Evolutionary conservation across 2,888 invertebrate genomes (phyloP), one percentile per base, ranked within the genome.

Genomic region (Prenolepis imparis): DNA sequence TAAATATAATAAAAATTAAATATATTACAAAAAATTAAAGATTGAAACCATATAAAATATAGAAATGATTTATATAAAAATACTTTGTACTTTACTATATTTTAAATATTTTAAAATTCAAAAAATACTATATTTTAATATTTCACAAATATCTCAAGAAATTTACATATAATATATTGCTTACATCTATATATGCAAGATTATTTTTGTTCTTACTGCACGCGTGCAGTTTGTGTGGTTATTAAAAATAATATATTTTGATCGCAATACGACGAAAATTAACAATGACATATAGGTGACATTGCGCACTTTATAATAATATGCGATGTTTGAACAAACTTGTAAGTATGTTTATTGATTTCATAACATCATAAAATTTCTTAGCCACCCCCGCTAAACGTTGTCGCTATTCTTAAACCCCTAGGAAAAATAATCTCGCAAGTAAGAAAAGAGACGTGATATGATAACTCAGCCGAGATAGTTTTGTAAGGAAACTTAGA

Each of bases 331-430:
- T 32, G 68, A 68, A 67, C 15, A 57, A 77, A n/a, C 32, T 77
- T 57, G 67, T 44, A 77, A 67, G 72, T 44, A 70, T n/a, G 44
- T n/a, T 44, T 59, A 32, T 21, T 36, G 28, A 59, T 24, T 68
- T 59, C 59, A 12, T 12, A 36, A 21, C 32, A 36, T 72, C 36
- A 72, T 72, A 80, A 61, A 80, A 70, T 80, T 80, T 80, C 55
- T 55, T 57, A 77, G 28, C 41, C 39, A 52, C 18, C 52, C 52
- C 11, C 55, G n/a, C 39, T 18, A 0, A 48, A 44, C 48, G 5
- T 36, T 36, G 21, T 32, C n/a, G 15, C n/a, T 44, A 32, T 63
- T 77, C n/a, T 21, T 39, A 12, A n/a, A 44, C 18, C 21, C 32
- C 18, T 8, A 36, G 3, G 24, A 61, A 48, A 36, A 61, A 72